Conservation (phyloP, 2,797 vertebrate genomes). For the Alca torda region DNA sequence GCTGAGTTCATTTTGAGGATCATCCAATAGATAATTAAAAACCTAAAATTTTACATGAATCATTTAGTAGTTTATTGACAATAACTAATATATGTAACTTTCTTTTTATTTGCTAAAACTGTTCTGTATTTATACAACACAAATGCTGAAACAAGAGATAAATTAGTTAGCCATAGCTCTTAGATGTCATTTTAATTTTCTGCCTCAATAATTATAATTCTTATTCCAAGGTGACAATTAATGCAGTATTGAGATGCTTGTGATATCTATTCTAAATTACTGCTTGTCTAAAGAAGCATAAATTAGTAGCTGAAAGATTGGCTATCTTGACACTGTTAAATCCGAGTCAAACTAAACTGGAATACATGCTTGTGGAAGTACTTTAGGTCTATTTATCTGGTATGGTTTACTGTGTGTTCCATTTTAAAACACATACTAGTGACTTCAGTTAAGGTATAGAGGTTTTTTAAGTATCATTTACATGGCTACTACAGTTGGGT, state of each 20-base stretch:
- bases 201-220: background rate
- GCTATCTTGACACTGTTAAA: background rate
- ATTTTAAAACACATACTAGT: background rate
- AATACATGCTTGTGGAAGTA: background rate
- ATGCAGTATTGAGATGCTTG: background rate
- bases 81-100: background rate
- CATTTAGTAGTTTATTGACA: background rate
- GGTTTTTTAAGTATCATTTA: background rate
- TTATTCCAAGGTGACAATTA: background rate
- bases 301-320: background rate
- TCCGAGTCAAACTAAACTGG: background rate
- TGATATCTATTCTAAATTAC: background rate
- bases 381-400: background rate
- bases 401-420: background rate
- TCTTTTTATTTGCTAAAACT: background rate
- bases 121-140: background rate
- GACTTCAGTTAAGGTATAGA: background rate
- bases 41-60: background rate
- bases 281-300: background rate
- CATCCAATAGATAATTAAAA: background rate
- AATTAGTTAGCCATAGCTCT: background rate
- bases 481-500: background rate
- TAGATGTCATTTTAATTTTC: background rate
- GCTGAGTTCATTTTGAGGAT: background rate
- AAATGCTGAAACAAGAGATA: background rate